Evolutionary conservation across 2,113 vertebrate species (phyloP).

Genomic region (Oreochromis tanganicae): DNA sequence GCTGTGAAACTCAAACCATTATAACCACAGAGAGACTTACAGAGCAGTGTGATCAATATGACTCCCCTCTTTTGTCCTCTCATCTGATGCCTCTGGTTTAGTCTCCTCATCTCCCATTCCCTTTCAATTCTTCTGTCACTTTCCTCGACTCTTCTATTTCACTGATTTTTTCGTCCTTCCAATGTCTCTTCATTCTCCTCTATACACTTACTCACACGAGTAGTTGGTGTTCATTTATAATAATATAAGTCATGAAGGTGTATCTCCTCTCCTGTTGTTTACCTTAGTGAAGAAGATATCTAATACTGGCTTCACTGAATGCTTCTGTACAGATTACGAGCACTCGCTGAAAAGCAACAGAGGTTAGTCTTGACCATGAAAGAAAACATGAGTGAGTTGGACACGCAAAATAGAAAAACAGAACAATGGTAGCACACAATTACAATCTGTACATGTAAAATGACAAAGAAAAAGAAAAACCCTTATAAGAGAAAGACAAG

Average conservation of each 20-base stretch:
- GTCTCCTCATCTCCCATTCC: background rate
- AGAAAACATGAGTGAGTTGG: background rate
- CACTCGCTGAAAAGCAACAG: background rate
- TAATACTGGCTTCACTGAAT: background rate
- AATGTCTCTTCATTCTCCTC: background rate
- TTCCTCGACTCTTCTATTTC: background rate
- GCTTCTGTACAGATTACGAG: background rate
- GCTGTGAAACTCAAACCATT: slow-evolving; percentile 48
- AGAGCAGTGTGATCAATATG: slow-evolving; percentile 41
- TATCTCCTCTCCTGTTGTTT: background rate
- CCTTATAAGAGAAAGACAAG: background rate
- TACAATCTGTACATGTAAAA: background rate
- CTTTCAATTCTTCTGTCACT: background rate
- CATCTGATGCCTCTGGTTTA: slow-evolving; percentile 4
- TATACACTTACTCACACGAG: background rate
- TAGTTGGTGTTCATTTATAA: background rate
- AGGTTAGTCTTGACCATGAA: background rate
- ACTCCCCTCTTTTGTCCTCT: background rate
- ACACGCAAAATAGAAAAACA: background rate
- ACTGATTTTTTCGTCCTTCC: background rate
- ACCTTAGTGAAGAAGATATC: background rate
- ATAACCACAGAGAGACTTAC: slow-evolving; percentile 43
- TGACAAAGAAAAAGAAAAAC: background rate
- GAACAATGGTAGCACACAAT: background rate
- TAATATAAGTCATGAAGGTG: background rate